Evolutionary conservation across 2,113 vertebrate species (phyloP).

Genomic region (Brevimyrus niger): DNA sequence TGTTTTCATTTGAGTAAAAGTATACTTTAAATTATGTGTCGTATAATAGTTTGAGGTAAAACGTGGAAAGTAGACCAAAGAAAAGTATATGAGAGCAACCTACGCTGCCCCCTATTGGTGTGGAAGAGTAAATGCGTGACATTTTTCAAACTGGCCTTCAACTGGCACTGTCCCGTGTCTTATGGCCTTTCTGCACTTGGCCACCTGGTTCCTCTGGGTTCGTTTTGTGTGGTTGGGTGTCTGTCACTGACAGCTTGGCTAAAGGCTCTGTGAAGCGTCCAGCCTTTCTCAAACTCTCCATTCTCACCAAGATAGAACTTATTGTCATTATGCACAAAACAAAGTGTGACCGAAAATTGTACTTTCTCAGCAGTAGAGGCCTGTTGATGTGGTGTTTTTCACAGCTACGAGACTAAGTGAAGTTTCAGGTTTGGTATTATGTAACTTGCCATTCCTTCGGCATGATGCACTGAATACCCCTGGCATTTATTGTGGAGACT

Average conservation of each 20-base stretch:
- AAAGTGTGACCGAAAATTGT: not conserved
- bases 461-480: not conserved
- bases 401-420: not conserved
- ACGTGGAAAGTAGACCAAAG: not conserved
- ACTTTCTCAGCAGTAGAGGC: not conserved
- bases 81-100: not conserved
- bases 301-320: not conserved
- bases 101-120: not conserved
- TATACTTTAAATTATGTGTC: not conserved
- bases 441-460: not conserved
- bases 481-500: not conserved
- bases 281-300: not conserved
- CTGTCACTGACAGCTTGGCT: not conserved
- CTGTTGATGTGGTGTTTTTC: not conserved
- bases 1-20: not conserved
- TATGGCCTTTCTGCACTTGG: not conserved
- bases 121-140: not conserved
- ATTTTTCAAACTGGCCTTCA: not conserved
- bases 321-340: not conserved
- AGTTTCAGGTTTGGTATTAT: not conserved
- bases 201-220: not conserved
- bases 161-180: not conserved
- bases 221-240: not conserved
- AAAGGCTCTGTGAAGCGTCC: not conserved
- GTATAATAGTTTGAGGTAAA: not conserved